phyloP scores from a whole-genome alignment of 2,113 vertebrate genomes.

The Psephotus haematonotus region DNA sequence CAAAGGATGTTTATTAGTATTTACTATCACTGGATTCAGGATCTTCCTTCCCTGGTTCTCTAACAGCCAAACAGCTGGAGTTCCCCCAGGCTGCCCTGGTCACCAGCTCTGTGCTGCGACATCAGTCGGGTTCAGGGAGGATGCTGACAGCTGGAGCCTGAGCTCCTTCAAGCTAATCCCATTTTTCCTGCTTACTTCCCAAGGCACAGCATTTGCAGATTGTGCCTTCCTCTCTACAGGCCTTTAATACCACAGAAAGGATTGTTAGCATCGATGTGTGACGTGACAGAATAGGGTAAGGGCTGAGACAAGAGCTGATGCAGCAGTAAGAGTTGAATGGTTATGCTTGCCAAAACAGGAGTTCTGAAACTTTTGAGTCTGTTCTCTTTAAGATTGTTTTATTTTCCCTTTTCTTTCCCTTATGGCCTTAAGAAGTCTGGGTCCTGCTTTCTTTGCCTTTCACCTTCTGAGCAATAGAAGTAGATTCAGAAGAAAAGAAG shows the following conservation, averaged over 20 bases:
- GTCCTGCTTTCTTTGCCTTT: neutral
- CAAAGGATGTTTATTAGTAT: neutral
- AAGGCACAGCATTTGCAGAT: neutral
- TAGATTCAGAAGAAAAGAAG: neutral
- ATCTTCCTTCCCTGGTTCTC: neutral
- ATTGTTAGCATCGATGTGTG: neutral
- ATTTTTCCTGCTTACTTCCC: neutral
- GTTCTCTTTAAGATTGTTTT: neutral
- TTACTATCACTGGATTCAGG: neutral
- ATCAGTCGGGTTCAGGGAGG: neutral
- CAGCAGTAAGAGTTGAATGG: neutral
- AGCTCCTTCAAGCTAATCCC: neutral
- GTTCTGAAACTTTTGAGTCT: neutral
- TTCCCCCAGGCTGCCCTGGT: neutral
- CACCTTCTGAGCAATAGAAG: neutral
- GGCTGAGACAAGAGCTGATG: neutral
- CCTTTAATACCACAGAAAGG: neutral
- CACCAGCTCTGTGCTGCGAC: neutral
- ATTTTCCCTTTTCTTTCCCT: neutral
- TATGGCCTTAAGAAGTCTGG: neutral
- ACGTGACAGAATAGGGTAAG: neutral
- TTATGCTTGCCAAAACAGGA: neutral
- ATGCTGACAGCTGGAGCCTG: neutral
- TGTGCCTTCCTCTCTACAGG: rapidly evolving
- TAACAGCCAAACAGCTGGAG: neutral